Conservation (phyloP, 2,888 invertebrate genomes). For the Aquatica leii region DNA sequence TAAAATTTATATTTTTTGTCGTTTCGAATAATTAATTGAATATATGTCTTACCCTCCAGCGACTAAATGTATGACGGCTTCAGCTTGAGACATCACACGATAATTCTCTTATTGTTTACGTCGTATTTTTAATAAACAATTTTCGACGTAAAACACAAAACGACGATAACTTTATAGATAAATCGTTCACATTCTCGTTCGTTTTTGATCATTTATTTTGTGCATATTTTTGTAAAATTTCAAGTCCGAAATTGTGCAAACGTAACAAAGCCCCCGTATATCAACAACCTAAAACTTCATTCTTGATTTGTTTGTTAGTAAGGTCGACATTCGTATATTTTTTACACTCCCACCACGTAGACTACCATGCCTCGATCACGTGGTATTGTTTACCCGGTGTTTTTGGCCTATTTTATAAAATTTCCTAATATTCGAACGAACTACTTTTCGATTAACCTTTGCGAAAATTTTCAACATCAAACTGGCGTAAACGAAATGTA, state of each 20-base stretch:
- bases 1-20: constrained; percentile 26
- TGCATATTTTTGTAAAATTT: background rate
- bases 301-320: constrained; percentile 50
- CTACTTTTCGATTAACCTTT: too few relatives aligned
- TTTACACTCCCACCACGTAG: constrained; percentile 43
- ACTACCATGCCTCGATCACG: constrained; percentile 58
- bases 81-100: constrained; percentile 75
- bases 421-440: too few relatives aligned
- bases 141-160: too few relatives aligned
- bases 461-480: too few relatives aligned
- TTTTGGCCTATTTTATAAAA: constrained; percentile 23
- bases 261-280: constrained; percentile 52
- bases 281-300: constrained; percentile 37
- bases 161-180: too few relatives aligned
- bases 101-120: constrained; percentile 21
- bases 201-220: too few relatives aligned
- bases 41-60: constrained; percentile 93
- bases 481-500: too few relatives aligned
- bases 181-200: too few relatives aligned
- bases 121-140: constrained; percentile 16
- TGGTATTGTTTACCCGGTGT: constrained; percentile 55
- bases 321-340: constrained; percentile 50
- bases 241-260: constrained; percentile 31
- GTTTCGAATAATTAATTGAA: too few relatives aligned
- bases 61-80: constrained; percentile 91